Evolutionary conservation across 2,797 vertebrate species (phyloP).

Genomic region (Serranus cabrilla): DNA sequence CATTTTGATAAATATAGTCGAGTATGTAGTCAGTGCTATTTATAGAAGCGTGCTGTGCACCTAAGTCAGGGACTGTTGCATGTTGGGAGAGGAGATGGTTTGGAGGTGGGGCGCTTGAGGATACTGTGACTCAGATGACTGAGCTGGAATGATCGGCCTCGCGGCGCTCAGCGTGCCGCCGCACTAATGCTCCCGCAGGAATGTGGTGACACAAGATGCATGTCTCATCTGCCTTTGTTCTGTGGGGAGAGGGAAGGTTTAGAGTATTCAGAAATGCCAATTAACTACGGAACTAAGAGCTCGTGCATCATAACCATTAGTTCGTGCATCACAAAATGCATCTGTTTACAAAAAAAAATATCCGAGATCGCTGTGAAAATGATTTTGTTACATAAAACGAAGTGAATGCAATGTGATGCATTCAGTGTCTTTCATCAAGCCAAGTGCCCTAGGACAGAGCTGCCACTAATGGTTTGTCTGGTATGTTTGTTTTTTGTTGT

Average conservation of each 20-base stretch:
- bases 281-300: slow-evolving; percentile 16
- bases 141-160: slow-evolving; percentile 64
- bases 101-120: slow-evolving; percentile 60
- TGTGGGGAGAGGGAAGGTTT: slow-evolving; percentile 10
- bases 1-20: slow-evolving; percentile 58
- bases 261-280: slow-evolving; percentile 31
- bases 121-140: slow-evolving; percentile 68
- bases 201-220: slow-evolving; percentile 53
- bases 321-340: slow-evolving; percentile 12
- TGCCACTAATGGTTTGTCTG: slow-evolving; percentile 30
- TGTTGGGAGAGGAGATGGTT: slow-evolving; percentile 56
- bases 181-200: slow-evolving; percentile 40
- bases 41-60: slow-evolving; percentile 47
- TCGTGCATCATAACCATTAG: neutral
- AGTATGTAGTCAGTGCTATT: slow-evolving; percentile 40
- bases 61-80: slow-evolving; percentile 52
- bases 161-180: slow-evolving; percentile 31
- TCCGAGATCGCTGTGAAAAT: neutral
- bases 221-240: slow-evolving; percentile 59
- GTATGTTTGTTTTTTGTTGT: slow-evolving; percentile 6
- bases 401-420: slow-evolving; percentile 4
- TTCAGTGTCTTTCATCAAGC: slow-evolving; percentile 11
- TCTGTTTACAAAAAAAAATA: neutral
- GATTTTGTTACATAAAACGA: slow-evolving; percentile 23
- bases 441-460: slow-evolving; percentile 3